A percentile compares a stretch with the other conserved stretches of the same genome.
Evolutionary conservation across 1,140 invertebrate species (phyloP).

Genomic region (Bombus turneri): DNA sequence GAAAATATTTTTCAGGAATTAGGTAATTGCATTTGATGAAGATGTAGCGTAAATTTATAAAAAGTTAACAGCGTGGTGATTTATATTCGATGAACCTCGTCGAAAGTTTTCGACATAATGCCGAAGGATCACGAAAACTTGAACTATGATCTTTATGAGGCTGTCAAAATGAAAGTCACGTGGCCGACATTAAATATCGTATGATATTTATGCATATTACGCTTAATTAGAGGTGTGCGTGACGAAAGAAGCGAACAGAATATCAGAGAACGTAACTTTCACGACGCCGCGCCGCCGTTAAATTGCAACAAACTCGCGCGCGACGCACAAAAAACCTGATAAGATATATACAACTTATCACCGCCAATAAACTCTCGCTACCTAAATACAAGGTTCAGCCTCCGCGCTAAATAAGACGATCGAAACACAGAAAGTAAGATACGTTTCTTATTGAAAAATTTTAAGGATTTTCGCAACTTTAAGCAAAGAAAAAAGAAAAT

Average conservation of each 20-base stretch:
- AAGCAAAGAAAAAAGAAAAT: too few species aligned
- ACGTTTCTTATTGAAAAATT: too few species aligned
- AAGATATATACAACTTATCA: constrained; percentile 13
- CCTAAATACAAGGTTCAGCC: background rate
- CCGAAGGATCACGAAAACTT: background rate
- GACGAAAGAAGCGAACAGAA: constrained; percentile 17
- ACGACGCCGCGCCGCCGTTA: too few species aligned
- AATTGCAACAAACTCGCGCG: background rate
- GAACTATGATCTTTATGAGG: background rate
- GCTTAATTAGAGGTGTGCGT: constrained; percentile 28
- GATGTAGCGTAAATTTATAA: background rate
- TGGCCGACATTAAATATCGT: constrained; percentile 3
- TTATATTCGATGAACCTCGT: background rate
- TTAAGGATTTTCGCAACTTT: too few species aligned
- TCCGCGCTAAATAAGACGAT: too few species aligned
- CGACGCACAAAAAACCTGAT: background rate
- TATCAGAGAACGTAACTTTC: background rate
- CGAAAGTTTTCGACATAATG: background rate
- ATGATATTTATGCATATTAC: constrained; percentile 27
- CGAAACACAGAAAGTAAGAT: too few species aligned
- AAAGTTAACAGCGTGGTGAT: background rate
- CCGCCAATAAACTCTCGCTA: too few species aligned
- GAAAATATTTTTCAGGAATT: background rate
- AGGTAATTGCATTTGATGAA: fast-evolving
- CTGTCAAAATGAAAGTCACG: background rate